phyloP scores from a whole-genome alignment of 2,113 vertebrate species.

The Ceratotherium simum region DNA sequence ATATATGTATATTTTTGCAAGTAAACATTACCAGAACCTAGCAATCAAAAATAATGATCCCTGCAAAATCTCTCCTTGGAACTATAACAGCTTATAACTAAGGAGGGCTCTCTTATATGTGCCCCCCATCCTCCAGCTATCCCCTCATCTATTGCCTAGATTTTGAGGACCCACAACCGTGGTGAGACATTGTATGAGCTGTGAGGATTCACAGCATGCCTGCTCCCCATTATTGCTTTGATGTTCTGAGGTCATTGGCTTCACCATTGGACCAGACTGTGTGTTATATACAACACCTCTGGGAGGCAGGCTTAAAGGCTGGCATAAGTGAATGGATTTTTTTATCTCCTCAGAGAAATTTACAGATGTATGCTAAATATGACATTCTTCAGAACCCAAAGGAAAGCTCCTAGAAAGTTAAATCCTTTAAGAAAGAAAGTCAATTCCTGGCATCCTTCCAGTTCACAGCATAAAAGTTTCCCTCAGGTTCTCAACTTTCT shows the following conservation, averaged over 20 bases:
- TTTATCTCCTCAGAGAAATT: neutral
- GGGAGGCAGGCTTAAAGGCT: no score
- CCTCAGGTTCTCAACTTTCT: neutral
- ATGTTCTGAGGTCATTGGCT: neutral
- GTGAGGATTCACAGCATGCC: no score
- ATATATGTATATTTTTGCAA: neutral
- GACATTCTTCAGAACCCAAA: neutral
- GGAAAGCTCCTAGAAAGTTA: neutral
- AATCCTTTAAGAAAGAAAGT: neutral
- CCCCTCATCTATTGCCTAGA: no score
- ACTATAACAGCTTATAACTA: neutral
- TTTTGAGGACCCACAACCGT: neutral
- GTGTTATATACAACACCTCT: no score
- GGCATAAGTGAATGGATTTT: neutral
- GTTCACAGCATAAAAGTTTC: neutral
- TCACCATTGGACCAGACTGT: neutral
- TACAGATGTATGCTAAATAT: no score
- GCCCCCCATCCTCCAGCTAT: no score
- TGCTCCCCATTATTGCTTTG: rapidly evolving
- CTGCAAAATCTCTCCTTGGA: neutral
- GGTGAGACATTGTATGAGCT: no score
- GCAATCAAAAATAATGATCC: neutral
- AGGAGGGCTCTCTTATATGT: neutral
- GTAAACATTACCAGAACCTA: neutral
- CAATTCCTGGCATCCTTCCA: neutral